Evolutionary conservation across 2,113 vertebrate species (phyloP).

Genomic region (Pangasianodon hypophthalmus): DNA sequence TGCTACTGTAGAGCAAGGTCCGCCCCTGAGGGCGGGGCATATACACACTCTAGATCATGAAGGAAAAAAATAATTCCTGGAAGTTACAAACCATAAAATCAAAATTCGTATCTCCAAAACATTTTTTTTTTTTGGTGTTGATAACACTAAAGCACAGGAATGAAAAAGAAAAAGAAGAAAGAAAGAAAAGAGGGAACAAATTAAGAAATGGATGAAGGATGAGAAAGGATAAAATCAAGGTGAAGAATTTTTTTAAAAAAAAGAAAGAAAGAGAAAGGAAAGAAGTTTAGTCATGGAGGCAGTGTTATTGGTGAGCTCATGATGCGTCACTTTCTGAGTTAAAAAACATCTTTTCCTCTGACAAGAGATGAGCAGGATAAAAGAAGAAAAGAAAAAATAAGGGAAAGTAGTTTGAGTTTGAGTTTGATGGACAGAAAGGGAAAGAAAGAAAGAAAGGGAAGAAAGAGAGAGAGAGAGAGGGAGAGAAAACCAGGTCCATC

Average conservation of each 20-base stretch:
- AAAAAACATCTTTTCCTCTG: background rate
- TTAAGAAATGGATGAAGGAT: background rate
- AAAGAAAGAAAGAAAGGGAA: slow-evolving; percentile 6
- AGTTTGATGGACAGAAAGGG: background rate
- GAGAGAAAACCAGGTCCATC: slow-evolving; percentile 99
- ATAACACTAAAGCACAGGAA: background rate
- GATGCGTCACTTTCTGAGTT: background rate
- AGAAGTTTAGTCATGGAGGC: slow-evolving; percentile 58
- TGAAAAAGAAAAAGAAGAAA: background rate
- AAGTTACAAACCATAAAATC: background rate
- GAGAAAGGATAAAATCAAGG: background rate
- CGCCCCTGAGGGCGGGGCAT: background rate
- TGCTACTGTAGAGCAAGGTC: too few species aligned
- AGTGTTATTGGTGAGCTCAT: background rate
- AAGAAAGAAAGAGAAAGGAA: background rate
- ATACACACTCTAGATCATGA: background rate
- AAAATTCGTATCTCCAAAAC: background rate
- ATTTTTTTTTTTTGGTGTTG: background rate
- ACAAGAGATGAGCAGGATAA: background rate
- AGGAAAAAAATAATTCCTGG: background rate
- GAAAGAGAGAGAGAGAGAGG: slow-evolving; percentile 79
- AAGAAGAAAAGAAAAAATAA: background rate
- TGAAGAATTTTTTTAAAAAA: background rate
- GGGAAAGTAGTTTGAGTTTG: background rate
- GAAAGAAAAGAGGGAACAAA: too few species aligned